These are phyloP conservation scores for Drosophila subquinaria DNA, from an alignment of 2,888 invertebrate species.

Conservation along the genomic window DNA sequence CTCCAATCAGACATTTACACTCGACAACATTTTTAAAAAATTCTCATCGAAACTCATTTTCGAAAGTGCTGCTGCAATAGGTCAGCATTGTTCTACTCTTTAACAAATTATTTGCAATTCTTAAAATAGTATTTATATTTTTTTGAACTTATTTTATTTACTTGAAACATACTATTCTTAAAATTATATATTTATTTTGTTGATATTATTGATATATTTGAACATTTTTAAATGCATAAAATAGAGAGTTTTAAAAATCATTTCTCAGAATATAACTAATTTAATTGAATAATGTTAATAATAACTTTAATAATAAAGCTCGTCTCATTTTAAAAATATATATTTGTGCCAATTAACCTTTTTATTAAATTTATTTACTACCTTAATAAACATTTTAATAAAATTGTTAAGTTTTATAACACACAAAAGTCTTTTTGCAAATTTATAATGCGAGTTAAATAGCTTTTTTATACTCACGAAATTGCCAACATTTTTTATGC, in stretches of 20 bases:
- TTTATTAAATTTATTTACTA: not conserved
- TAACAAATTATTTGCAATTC: not conserved
- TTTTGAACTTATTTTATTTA: not conserved
- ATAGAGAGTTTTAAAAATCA: no score
- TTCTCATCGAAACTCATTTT: constrained; percentile 12
- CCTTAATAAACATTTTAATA: not conserved
- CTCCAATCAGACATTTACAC: constrained; percentile 46
- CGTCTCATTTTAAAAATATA: not conserved
- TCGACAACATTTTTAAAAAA: constrained; percentile 41
- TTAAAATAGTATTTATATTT: not conserved
- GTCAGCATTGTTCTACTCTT: not conserved
- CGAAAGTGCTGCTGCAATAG: constrained; percentile 6
- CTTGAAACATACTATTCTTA: not conserved
- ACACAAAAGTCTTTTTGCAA: not conserved
- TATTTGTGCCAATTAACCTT: no score
- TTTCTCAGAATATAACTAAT: no score
- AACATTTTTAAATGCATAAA: no score
- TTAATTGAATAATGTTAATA: not conserved
- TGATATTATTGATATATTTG: no score
- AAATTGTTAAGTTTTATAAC: no score
- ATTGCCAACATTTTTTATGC: not conserved
- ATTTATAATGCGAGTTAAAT: not conserved
- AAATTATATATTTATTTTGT: not conserved
- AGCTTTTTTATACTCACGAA: not conserved
- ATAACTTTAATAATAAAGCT: not conserved